Base-by-base conservation (phyloP, 2,888 invertebrate species). In the Cosmia trapezina region DNA sequence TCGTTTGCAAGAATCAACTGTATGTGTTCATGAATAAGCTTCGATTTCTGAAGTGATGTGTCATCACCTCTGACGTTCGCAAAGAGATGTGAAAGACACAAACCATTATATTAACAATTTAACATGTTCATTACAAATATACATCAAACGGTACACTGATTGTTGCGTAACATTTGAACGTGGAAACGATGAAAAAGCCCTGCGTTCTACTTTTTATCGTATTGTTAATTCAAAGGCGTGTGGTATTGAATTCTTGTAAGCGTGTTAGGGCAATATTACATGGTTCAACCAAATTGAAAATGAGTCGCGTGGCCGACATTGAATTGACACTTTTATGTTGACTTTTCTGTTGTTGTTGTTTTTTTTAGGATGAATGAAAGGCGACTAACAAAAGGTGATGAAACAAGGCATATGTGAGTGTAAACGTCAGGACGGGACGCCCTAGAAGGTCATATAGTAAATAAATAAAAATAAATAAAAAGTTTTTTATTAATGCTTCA, bases 91-190 rank as follows among this genome's bases (percentile, higher is more conserved):
- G 54, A 63, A n/a, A 56, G 51, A 78, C 63, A 70, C 12, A 61
- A 82, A 78, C 82, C 78, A 69, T 81, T 81, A 76, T 81, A 76
- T 60, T 64, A 76, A 76, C 67, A 76, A 70, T 70, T 51, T 33
- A 41, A 79, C 73, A 56, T 61, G 51, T 69, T 81, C 49, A 69
- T 63, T 78, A 62, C 41, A 69, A 66, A 76, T 37, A 51, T 4
- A 81, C 69, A 53, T 81, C 60, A 78, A 78, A 76, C 56, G 56
- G 3, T 45, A 43, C 47, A 53, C 28, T 33, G 63, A 56, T 69
- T 81, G 37, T 77, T 69, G 33, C 45, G 33, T 54, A 60, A 60
- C 45, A 65, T 63, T 76, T 33, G 9, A 81, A 67, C 14, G 8
- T 54, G 5, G 14, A 37, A 14, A 47, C 19, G 60, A 47, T 81